A percentile compares a stretch with the other conserved stretches of the same genome.
Conservation (phyloP, 2,888 invertebrate species). For the Drosophila glabriapex region DNA sequence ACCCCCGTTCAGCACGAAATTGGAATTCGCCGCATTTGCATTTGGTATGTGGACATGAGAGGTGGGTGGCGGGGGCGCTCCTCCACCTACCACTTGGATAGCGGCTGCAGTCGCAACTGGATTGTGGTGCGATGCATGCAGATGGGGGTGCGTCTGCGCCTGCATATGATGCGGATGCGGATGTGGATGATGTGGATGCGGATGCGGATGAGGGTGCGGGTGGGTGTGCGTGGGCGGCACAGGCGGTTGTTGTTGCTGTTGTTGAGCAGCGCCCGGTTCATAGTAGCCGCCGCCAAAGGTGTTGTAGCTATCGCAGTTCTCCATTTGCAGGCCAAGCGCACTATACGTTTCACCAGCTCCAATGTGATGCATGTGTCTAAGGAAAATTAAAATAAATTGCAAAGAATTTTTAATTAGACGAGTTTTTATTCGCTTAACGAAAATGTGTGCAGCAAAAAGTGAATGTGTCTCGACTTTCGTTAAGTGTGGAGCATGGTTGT, state of each 20-base stretch:
- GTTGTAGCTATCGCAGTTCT: slow-evolving; percentile 82
- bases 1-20: slow-evolving; percentile 58
- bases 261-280: slow-evolving; percentile 79
- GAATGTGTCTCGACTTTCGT: not conserved
- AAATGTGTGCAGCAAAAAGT: not conserved
- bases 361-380: slow-evolving; percentile 74
- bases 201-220: slow-evolving; percentile 86
- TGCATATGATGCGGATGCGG: slow-evolving; percentile 86
- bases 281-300: slow-evolving; percentile 77
- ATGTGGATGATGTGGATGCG: slow-evolving; percentile 84
- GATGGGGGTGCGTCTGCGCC: slow-evolving; percentile 85
- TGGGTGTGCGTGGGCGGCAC: slow-evolving; percentile 86
- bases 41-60: slow-evolving; percentile 67
- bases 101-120: slow-evolving; percentile 42
- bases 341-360: slow-evolving; percentile 74
- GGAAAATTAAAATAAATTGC: not conserved
- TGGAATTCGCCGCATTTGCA: slow-evolving; percentile 44
- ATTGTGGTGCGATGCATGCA: slow-evolving; percentile 66
- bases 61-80: slow-evolving; percentile 82
- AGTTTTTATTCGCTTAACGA: not conserved
- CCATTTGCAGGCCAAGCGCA: slow-evolving; percentile 82
- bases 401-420: not conserved
- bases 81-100: slow-evolving; percentile 58
- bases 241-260: slow-evolving; percentile 82
- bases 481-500: not conserved